Evolutionary conservation across 2,888 invertebrate species (phyloP), one percentile per base, ranked within the genome.

Genomic region (Cheilosia vulpina): DNA sequence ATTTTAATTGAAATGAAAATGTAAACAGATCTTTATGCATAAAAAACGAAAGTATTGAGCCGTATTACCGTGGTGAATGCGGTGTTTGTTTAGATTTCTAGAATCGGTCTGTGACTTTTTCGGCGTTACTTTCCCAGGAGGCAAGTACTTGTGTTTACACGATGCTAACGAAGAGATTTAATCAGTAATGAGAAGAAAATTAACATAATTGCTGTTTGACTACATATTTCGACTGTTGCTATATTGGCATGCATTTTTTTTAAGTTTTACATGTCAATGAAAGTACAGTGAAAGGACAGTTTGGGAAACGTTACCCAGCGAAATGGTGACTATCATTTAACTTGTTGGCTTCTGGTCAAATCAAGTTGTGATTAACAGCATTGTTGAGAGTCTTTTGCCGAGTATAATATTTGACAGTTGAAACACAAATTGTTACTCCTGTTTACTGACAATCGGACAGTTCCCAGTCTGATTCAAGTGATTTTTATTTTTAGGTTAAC

Each of bases 1-100:
- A 72, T 66, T 78, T 71, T 41, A 78, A 52, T 57, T 71, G 50
- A 58, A 78, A 50, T 69, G 57, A 62, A 65, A 63, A 71, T 65
- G 58, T 66, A 71, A 79, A 72, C 78, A 79, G 31, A 45, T 31
- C 47, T 38, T 41, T 47, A 19, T 63, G 55, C n/a, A 47, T 45
- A 47, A 57, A 78, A 69, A 78, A 38, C 63, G 78, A 78, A 78
- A 78, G 78, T 71, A 5, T 60, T 11, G 1, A 15, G 34, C 45
- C n/a, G 53, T 17, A 11, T 17, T 38, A 17, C 38, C 2, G 15
- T 24, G 21, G n/a, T 31, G 31, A 15, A 15, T 17, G 38, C 41
- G 38, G 19, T 60, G 52, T 52, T 58, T 55, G 45, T 38, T 58
- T 58, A 58, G 34, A 24, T 27, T 58, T 38, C 24, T 57, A 63